Evolutionary conservation across 1,140 invertebrate genomes (phyloP), one percentile per base, ranked within the genome.

Genomic region (Plutomurus gul): DNA sequence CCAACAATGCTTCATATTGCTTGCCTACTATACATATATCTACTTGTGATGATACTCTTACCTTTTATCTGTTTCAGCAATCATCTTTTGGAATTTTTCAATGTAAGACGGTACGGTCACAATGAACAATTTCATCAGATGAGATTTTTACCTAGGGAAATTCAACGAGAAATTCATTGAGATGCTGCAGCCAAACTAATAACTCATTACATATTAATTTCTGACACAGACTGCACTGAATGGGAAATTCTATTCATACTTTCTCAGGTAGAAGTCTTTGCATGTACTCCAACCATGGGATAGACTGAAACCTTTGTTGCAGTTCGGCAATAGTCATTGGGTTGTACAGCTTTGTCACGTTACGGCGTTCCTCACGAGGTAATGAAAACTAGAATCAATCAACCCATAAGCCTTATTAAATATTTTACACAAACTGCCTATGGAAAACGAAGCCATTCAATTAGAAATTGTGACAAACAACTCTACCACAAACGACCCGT

Each of bases 281-380:
- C 83, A 97, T 91, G 85, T 96, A 96, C 51, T 92, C 89, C 76
- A 91, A 85, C 94, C 94, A 96, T 7, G 93, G 90, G 22, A 95
- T 90, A 84, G 90, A 90, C 3, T 92, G 92, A 84, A 92, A 94
- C 70, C 91, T 91, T 25, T 88, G 83, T 82, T 93, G 90, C 8
- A 98, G 85, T 77, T 97, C 90, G 4, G 85, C 85, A 3, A 98
- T 87, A 0, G 91, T 93, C 91, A 96, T 95, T 13, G 94, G 93
- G 85, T 98, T 97, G 87, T 98, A 98, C 3, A 97, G 88, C 78
- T 93, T 92, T 3, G 94, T 93, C 2, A 94, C 94, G 86, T 98
- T 97, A 77, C 96, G 89, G 60, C 96, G 90, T 86, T 98, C 94
- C 86, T 98, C 96, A 77, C 91, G 90, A 2, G 96, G 95, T 83